Percentiles rank a stretch among this genome's conserved stretches.
Conservation (phyloP, 1,140 invertebrate species). For the Zaprionus nigranus region DNA sequence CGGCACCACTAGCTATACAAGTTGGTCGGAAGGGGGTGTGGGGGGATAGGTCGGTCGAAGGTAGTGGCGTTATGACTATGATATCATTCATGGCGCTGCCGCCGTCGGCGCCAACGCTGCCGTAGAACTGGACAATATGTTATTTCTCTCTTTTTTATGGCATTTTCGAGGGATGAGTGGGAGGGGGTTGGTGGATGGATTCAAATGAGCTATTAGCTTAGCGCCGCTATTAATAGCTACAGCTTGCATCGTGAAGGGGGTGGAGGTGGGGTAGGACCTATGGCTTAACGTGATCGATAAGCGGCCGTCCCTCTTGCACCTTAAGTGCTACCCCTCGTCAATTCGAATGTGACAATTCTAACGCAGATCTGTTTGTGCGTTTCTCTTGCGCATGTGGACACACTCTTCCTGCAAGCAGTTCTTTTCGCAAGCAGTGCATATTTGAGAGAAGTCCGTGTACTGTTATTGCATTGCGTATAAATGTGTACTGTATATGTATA, state of each 20-base stretch:
- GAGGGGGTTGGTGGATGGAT: conserved; percentile 62
- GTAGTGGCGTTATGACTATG: conserved; percentile 54
- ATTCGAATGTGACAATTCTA: neutral
- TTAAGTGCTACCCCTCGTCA: neutral
- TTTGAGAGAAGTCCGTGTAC: neutral
- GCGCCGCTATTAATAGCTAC: conserved; percentile 51
- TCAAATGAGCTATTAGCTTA: conserved; percentile 50
- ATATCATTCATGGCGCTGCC: conserved; percentile 69
- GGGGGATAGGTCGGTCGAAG: conserved; percentile 4
- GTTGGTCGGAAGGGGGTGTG: neutral
- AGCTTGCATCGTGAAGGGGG: conserved; percentile 13
- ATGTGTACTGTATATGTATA: neutral
- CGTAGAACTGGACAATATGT: conserved; percentile 59
- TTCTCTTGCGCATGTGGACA: neutral
- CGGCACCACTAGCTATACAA: conserved; percentile 38
- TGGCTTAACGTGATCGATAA: neutral
- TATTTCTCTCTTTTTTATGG: conserved; percentile 52
- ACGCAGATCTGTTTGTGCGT: neutral
- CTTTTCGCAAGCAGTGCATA: neutral
- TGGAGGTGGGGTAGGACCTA: neutral
- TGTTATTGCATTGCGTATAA: neutral
- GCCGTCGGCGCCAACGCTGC: conserved; percentile 33
- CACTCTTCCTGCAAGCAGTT: neutral
- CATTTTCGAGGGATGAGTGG: no score
- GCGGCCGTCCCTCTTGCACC: neutral